Evolutionary conservation across 2,113 vertebrate species (phyloP).

Genomic region (Sylvilagus bachmani): DNA sequence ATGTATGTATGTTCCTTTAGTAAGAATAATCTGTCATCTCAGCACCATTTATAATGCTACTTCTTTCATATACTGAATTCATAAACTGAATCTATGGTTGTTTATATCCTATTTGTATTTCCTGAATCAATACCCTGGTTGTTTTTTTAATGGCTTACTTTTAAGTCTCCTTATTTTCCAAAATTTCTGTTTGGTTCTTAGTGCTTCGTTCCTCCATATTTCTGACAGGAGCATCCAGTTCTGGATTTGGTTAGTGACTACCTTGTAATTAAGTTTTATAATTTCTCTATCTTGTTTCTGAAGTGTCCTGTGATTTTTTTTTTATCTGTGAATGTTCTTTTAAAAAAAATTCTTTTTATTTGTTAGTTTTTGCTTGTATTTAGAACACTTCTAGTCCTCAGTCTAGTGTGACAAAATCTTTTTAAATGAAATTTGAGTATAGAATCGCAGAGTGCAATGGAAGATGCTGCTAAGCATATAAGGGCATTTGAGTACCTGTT

Average conservation of each 20-base stretch:
- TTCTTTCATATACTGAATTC: not conserved
- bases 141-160: not conserved
- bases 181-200: not conserved
- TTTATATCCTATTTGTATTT: not conserved
- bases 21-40: not conserved
- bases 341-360: constrained; percentile 1
- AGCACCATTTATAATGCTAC: not conserved
- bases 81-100: not conserved
- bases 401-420: constrained; percentile 18
- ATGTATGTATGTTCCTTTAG: too few species aligned
- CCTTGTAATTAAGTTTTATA: not conserved
- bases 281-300: constrained; percentile 11
- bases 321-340: constrained; percentile 9
- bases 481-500: not conserved
- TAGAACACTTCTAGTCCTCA: not conserved
- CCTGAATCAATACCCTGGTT: not conserved
- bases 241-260: not conserved
- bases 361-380: not conserved
- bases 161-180: not conserved
- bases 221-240: not conserved
- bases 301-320: not conserved
- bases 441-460: not conserved
- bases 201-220: not conserved
- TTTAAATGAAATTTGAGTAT: not conserved
- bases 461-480: not conserved